phyloP scores from a whole-genome alignment of 1,140 invertebrate genomes.

The Euschistus heros region DNA sequence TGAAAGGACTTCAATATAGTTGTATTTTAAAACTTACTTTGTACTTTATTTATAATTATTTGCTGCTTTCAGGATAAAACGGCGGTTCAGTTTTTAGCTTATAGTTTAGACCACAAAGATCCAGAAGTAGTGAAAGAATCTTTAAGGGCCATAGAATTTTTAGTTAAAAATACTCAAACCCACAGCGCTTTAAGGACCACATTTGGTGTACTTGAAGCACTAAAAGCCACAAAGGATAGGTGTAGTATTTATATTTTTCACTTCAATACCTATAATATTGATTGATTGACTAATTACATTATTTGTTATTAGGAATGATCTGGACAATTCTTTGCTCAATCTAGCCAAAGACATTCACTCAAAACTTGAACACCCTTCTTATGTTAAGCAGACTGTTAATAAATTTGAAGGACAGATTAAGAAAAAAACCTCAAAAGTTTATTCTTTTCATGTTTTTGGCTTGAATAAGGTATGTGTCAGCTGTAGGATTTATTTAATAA shows the following conservation, averaged over 20 bases:
- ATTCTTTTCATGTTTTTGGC: slow-evolving; percentile 23
- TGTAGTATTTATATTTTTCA: background rate
- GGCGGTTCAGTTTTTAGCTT: slow-evolving; percentile 22
- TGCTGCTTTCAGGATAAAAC: slow-evolving; percentile 23
- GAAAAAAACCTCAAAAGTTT: slow-evolving; percentile 17
- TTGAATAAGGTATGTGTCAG: slow-evolving; percentile 16
- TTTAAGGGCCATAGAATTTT: slow-evolving; percentile 18
- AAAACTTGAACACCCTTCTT: background rate
- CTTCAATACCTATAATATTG: background rate
- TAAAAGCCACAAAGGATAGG: slow-evolving; percentile 17
- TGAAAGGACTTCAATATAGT: background rate
- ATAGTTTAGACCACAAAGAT: slow-evolving; percentile 21
- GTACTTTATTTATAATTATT: background rate
- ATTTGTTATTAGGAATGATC: background rate
- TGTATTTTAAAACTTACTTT: background rate
- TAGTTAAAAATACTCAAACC: slow-evolving; percentile 13
- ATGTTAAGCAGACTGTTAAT: too few species aligned
- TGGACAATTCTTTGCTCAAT: background rate
- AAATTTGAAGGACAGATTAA: background rate
- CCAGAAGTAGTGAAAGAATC: slow-evolving; percentile 17
- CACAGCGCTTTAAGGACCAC: slow-evolving; percentile 1
- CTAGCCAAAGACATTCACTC: slow-evolving; percentile 7
- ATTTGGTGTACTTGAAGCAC: slow-evolving; percentile 21
- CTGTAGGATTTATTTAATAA: background rate
- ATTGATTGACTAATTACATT: background rate